Conservation (phyloP, 2,797 vertebrate genomes). For the Schizopygopsis pylzovi region DNA sequence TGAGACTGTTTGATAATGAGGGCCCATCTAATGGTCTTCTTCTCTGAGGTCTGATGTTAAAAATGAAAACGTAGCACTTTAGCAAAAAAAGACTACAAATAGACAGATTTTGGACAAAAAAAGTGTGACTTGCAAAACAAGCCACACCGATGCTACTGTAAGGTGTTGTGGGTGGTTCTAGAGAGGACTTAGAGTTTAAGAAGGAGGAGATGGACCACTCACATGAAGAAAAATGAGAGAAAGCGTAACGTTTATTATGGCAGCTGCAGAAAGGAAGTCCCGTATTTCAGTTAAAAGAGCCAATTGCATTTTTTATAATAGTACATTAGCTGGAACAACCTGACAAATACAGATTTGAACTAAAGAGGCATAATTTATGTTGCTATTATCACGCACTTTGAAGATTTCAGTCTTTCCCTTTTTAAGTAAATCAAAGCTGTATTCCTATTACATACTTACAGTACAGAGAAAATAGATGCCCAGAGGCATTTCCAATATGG, state of each 20-base stretch:
- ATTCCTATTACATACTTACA: neutral
- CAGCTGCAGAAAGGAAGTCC: neutral
- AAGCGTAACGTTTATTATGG: neutral
- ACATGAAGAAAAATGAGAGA: neutral
- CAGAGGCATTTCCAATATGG: neutral
- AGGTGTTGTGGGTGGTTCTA: neutral
- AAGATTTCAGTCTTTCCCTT: neutral
- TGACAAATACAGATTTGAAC: neutral
- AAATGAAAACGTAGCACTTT: neutral
- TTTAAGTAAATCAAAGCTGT: neutral
- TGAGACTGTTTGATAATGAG: constrained; percentile 13
- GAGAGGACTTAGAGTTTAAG: neutral
- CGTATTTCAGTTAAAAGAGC: neutral
- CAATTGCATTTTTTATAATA: neutral
- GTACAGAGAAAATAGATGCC: neutral
- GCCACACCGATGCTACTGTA: neutral
- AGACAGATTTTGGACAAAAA: neutral
- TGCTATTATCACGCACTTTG: neutral
- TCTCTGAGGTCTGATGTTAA: neutral
- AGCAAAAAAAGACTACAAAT: neutral
- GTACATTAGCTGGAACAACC: neutral
- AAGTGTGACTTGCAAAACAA: neutral
- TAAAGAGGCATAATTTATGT: neutral
- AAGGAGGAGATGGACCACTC: neutral
- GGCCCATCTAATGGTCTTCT: neutral